Conservation (phyloP, 64 coral and sea anemone genomes). For the Pocillopora damicornis region DNA sequence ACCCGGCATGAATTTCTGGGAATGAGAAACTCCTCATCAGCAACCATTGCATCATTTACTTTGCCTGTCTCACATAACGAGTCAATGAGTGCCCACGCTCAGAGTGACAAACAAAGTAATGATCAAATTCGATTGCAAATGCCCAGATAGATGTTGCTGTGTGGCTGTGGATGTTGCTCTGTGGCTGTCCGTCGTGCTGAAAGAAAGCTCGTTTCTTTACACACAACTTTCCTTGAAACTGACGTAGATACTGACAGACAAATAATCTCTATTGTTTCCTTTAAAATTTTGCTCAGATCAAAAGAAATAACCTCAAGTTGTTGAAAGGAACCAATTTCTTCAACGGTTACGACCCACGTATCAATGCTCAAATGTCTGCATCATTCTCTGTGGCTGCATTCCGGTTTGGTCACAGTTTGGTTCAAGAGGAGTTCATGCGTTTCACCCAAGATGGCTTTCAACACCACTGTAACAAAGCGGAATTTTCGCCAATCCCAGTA, state of each 20-base stretch:
- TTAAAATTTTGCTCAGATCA: background rate
- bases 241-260: too few relatives aligned
- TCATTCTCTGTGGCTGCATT: constrained; percentile 55
- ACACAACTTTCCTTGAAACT: background rate
- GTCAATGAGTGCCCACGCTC: too few relatives aligned
- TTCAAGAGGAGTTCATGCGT: constrained; percentile 7
- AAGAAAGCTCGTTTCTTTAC: background rate
- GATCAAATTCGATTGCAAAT: too few relatives aligned
- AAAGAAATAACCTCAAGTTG: background rate
- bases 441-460: background rate
- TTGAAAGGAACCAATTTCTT: background rate
- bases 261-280: background rate
- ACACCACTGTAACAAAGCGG: constrained; percentile 11
- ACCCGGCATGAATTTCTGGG: background rate
- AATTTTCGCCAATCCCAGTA: background rate
- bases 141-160: too few relatives aligned
- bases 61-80: too few relatives aligned
- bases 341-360: background rate
- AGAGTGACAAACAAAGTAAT: too few relatives aligned
- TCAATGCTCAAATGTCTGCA: constrained; percentile 27
- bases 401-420: constrained; percentile 67
- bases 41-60: too few relatives aligned
- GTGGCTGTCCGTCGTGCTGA: too few relatives aligned
- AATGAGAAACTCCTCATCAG: too few relatives aligned
- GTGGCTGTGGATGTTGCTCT: too few relatives aligned